Conservation (phyloP, 2,888 invertebrate genomes). For the Epistrophella euchroma region DNA sequence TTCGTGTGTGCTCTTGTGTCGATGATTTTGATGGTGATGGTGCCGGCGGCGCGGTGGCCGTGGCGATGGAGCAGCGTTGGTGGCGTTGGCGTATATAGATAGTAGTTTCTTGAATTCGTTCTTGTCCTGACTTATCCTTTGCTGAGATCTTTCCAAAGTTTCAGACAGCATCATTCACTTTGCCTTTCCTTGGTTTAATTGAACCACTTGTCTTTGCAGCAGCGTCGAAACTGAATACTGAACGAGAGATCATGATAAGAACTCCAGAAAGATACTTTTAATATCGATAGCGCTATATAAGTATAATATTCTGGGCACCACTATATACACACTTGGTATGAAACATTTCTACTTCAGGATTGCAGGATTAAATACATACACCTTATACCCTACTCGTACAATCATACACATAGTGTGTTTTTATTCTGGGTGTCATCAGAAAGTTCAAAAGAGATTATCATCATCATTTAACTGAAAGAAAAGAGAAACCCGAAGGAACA, state of each 20-base stretch:
- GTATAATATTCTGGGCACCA: not conserved
- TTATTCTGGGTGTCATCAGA: conserved; percentile 48
- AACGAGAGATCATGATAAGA: conserved; percentile 54
- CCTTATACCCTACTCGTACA: too few relatives aligned
- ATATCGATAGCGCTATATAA: conserved; percentile 17
- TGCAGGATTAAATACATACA: not conserved
- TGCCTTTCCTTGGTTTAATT: conserved; percentile 57
- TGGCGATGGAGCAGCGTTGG: not conserved
- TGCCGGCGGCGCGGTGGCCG: not conserved
- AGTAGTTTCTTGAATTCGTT: conserved; percentile 1
- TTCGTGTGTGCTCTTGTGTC: conserved; percentile 14
- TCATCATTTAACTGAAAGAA: conserved; percentile 56
- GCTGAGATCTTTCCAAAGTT: conserved; percentile 50
- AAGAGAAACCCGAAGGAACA: conserved; percentile 54
- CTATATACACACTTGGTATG: not conserved
- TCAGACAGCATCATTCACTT: conserved; percentile 49
- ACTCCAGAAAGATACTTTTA: conserved; percentile 52
- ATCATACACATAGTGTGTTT: not conserved
- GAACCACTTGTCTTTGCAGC: conserved; percentile 65
- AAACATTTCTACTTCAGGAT: not conserved
- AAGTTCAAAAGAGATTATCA: conserved; percentile 68
- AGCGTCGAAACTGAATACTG: conserved; percentile 5
- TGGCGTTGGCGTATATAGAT: not conserved
- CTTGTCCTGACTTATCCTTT: conserved; percentile 41
- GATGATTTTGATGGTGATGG: not conserved